Conservation (phyloP, 2,797 vertebrate genomes). For the Channallabes apus region DNA sequence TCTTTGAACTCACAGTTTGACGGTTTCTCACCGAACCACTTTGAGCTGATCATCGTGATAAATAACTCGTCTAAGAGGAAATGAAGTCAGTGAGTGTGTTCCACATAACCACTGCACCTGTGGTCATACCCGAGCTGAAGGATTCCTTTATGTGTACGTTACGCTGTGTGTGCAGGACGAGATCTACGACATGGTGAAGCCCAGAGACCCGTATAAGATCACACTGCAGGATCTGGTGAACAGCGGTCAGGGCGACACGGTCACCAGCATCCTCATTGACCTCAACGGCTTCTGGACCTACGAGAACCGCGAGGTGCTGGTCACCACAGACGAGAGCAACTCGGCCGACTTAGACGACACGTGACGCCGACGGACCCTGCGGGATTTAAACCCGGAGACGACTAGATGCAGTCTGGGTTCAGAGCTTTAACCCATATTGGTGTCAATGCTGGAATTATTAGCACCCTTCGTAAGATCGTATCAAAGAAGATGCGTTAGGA, state of each 20-base stretch:
- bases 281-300: conserved; percentile 99
- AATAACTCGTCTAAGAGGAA: not conserved
- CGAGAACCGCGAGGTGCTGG: conserved; percentile 96
- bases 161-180: conserved; percentile 81
- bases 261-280: conserved; percentile 96
- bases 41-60: not conserved
- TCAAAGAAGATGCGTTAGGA: not conserved
- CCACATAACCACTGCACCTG: not conserved
- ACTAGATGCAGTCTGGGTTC: too few species aligned
- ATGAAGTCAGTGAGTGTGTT: not conserved
- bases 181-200: conserved; percentile 99
- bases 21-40: not conserved
- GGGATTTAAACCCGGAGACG: not conserved
- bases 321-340: conserved; percentile 84
- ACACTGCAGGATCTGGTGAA: conserved; percentile 96
- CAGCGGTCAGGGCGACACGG: conserved; percentile 96
- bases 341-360: conserved; percentile 82
- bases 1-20: not conserved
- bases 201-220: conserved; percentile 92
- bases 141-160: not conserved
- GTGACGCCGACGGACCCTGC: conserved; percentile 62
- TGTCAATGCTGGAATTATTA: not conserved
- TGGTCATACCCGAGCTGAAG: too few species aligned
- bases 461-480: not conserved
- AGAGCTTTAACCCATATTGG: not conserved